Conservation (phyloP, 2,113 vertebrate genomes). For the Ondatra zibethicus region DNA sequence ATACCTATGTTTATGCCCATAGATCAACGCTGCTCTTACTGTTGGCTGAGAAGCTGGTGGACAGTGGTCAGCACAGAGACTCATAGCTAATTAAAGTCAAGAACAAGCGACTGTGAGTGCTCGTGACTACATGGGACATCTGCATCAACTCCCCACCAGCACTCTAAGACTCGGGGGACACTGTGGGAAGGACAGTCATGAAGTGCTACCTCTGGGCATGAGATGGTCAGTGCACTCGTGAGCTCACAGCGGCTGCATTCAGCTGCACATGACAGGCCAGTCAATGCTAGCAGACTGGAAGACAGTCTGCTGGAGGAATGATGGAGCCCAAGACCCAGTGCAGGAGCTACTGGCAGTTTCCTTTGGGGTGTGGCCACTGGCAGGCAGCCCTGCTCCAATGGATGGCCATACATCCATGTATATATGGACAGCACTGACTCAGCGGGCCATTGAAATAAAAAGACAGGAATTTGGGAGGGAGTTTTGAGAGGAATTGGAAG, state of each 20-base stretch:
- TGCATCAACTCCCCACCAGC: not conserved
- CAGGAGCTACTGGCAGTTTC: not conserved
- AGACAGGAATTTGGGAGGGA: not conserved
- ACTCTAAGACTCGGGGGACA: not conserved
- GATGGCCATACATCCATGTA: not conserved
- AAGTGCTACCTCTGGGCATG: not conserved
- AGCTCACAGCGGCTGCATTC: too few relatives aligned
- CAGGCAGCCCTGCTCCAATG: not conserved
- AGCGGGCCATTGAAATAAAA: too few relatives aligned
- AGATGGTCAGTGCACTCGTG: not conserved
- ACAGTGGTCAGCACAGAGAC: not conserved
- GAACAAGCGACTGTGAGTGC: not conserved
- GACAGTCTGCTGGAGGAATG: too few relatives aligned
- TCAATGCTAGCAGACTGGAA: not conserved
- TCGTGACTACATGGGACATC: not conserved
- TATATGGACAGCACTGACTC: too few relatives aligned
- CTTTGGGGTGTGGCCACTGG: not conserved
- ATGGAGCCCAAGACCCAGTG: not conserved
- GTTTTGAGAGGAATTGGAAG: too few relatives aligned
- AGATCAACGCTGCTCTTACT: not conserved
- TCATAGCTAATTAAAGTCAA: not conserved
- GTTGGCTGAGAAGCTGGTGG: not conserved
- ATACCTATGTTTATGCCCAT: not conserved
- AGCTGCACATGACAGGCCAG: too few relatives aligned
- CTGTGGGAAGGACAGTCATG: not conserved